Evolutionary conservation across 1,140 invertebrate species (phyloP).

Genomic region (Trachymyrmex cornetzi): DNA sequence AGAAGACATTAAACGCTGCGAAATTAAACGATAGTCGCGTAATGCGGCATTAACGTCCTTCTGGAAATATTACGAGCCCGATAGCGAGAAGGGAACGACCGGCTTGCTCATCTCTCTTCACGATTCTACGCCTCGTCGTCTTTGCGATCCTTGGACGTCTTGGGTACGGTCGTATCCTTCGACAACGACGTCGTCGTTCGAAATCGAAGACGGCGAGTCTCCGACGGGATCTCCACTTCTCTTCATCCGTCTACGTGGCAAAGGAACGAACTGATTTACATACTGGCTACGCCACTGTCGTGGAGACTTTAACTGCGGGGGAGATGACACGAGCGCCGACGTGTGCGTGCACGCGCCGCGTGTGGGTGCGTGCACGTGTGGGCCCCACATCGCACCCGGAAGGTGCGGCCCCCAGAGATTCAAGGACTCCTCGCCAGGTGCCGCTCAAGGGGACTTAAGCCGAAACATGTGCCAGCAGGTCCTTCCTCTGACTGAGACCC

Average conservation of each 20-base stretch:
- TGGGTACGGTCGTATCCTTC: conserved; percentile 36
- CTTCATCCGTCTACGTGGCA: conserved; percentile 60
- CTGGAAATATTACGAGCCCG: conserved; percentile 23
- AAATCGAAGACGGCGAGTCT: conserved; percentile 66
- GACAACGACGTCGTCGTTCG: conserved; percentile 49
- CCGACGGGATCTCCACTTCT: conserved; percentile 36
- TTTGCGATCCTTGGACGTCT: conserved; percentile 1
- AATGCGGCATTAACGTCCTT: neutral
- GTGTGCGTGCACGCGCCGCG: conserved; percentile 54
- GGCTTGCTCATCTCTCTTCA: neutral
- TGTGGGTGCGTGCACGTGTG: conserved; percentile 73
- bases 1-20: neutral
- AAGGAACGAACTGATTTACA: conserved; percentile 82
- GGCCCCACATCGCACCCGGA: conserved; percentile 80
- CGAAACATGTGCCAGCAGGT: conserved; percentile 81
- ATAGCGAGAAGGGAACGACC: conserved; percentile 5
- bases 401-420: conserved; percentile 81
- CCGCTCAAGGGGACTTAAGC: conserved; percentile 80
- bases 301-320: conserved; percentile 78
- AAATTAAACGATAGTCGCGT: conserved; percentile 45
- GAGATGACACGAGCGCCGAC: conserved; percentile 72
- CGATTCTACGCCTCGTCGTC: conserved; percentile 34
- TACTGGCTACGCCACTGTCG: conserved; percentile 83
- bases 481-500: conserved; percentile 65
- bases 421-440: conserved; percentile 84